These are phyloP conservation scores for Andrena bicolor DNA, from an alignment of 2,888 invertebrate genomes.

Conservation along the genomic window DNA sequence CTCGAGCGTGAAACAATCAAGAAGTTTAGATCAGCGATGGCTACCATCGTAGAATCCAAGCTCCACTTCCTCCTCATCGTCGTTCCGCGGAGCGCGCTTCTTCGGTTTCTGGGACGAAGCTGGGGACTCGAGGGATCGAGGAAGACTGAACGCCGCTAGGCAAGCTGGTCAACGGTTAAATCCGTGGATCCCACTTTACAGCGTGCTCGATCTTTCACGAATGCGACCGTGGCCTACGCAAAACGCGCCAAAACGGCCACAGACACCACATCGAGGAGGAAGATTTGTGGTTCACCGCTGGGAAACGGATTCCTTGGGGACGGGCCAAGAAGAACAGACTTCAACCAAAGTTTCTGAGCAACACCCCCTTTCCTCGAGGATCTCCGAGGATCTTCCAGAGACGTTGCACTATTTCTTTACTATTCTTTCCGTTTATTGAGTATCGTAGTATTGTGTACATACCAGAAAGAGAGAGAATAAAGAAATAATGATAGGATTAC, in stretches of 20 bases:
- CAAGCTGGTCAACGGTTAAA: conserved; percentile 60
- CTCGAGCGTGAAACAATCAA: not conserved
- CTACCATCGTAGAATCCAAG: conserved; percentile 78
- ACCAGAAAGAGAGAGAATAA: not conserved
- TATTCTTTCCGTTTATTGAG: not conserved
- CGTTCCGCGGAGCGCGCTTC: not conserved
- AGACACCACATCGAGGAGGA: conserved; percentile 24
- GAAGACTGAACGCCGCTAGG: conserved; percentile 53
- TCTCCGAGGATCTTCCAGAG: conserved; percentile 3
- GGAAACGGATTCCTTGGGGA: conserved; percentile 52
- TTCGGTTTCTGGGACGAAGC: not conserved
- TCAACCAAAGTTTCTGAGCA: conserved; percentile 3
- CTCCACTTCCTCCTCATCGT: conserved; percentile 77
- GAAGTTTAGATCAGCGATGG: not conserved
- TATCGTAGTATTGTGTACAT: not conserved
- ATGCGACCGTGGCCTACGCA: conserved; percentile 34
- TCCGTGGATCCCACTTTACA: conserved; percentile 56
- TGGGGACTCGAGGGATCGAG: conserved; percentile 21
- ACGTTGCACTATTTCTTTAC: not conserved
- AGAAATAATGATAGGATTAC: not conserved
- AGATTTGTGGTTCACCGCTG: conserved; percentile 47
- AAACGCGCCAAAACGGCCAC: conserved; percentile 35
- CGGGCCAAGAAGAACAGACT: conserved; percentile 46
- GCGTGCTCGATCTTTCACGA: conserved; percentile 2
- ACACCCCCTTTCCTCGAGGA: not conserved